These are phyloP conservation scores for Parauchenoglanis ngamensis DNA, from an alignment of 2,797 vertebrate species.

Conservation along the genomic window DNA sequence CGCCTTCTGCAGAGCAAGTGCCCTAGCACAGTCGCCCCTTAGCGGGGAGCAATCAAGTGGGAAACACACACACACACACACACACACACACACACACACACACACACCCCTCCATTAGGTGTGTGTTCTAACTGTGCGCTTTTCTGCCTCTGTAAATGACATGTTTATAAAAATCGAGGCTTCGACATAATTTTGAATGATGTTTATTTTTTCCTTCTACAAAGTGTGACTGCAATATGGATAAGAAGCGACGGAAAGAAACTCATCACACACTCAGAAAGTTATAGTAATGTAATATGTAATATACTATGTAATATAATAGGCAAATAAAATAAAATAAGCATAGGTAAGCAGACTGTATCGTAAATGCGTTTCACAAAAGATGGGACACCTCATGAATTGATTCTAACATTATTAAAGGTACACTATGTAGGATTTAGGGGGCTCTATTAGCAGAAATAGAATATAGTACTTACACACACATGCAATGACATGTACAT, in stretches of 20 bases:
- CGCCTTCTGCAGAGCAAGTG: conserved; percentile 48
- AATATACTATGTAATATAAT: too few species aligned
- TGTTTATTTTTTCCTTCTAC: neutral
- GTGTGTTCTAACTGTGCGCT: neutral
- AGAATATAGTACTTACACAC: neutral
- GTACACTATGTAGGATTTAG: too few species aligned
- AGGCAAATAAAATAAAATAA: too few species aligned
- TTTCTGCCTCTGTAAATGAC: neutral
- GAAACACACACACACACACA: neutral
- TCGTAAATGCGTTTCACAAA: too few species aligned
- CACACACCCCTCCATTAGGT: neutral
- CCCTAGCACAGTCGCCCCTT: conserved; percentile 29
- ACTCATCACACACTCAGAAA: neutral
- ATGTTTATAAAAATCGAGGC: neutral
- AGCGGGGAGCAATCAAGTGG: neutral
- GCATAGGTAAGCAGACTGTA: too few species aligned
- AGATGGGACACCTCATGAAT: neutral
- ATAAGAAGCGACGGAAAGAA: neutral
- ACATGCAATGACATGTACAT: neutral
- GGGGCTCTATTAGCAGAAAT: too few species aligned
- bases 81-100: too few species aligned
- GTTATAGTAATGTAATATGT: too few species aligned
- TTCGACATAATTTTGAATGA: neutral
- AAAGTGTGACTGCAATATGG: neutral
- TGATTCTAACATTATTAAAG: neutral